phyloP scores from a whole-genome alignment of 1,140 invertebrate genomes.

The Alviniconcha marisindica region DNA sequence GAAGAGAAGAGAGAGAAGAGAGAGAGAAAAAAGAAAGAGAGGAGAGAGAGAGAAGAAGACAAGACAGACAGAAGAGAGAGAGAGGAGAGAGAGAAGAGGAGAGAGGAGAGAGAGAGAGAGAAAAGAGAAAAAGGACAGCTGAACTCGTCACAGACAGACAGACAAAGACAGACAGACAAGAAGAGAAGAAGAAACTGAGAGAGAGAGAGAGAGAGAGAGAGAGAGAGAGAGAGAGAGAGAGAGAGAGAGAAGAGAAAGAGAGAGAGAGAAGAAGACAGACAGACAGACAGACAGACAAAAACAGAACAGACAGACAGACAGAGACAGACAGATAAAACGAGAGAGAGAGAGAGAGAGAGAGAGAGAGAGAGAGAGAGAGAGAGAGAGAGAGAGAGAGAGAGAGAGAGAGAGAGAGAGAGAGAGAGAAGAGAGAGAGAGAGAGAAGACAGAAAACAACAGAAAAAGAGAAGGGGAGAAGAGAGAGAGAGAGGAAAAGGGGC shows the following conservation, averaged over 20 bases:
- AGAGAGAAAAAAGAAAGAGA: slow-evolving; percentile 11
- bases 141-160: too few species aligned
- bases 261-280: neutral
- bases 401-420: slow-evolving; percentile 17
- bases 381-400: slow-evolving; percentile 31
- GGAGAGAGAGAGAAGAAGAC: neutral
- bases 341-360: too few species aligned
- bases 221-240: slow-evolving; percentile 24
- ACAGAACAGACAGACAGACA: too few species aligned
- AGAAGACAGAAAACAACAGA: slow-evolving; percentile 5
- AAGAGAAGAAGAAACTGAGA: neutral
- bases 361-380: neutral
- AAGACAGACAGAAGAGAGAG: too few species aligned
- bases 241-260: slow-evolving; percentile 25
- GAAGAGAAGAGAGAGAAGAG: neutral
- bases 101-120: neutral
- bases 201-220: neutral
- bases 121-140: neutral
- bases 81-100: too few species aligned
- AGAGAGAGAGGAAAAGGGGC: too few species aligned
- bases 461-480: neutral
- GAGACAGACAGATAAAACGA: too few species aligned
- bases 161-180: neutral
- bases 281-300: too few species aligned
- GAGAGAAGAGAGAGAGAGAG: slow-evolving; percentile 20